Base-by-base conservation (phyloP, 2,113 vertebrate genomes). In the Apaloderma vittatum region DNA sequence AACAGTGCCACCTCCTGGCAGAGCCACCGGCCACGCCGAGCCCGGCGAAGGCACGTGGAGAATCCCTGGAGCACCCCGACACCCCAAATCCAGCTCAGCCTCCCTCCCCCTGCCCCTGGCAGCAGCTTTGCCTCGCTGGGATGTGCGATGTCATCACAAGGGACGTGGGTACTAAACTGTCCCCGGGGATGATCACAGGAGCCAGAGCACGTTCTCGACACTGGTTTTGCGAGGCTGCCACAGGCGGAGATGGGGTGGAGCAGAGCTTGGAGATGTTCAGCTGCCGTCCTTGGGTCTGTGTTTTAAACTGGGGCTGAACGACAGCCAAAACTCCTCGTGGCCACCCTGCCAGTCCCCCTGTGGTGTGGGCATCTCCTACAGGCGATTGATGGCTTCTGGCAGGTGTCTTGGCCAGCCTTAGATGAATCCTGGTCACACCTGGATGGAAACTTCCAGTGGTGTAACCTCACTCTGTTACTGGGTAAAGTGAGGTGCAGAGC, bases 1-100 rank as follows among this genome's bases (percentile, higher is more conserved):
- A 97, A 97, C 91, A 97, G 93, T 75, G 91, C 98, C 98, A 98
- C 27, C 98, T 98, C 90, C 97, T 95, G 97, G 96, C 92, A 90
- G 52, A 76, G 55, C 72, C 71, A 30, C 72, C 43, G n/a, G 74
- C 77, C 79, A 7, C 24, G 11, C 57, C 1, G 40, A 37, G 29
- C 57, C 23, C 34, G 1, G 54, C 1, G 1, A 29, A 51, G 24
- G 20, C 8, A 7, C 15, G 1, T 1, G 8, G 12, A 16, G 61
- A 15, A n/a, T 11, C 22, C 8, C 49, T 13, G 23, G 6, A 32
- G 36, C 45, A 24, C 3, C 20, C 32, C 5, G 12, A 34, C 4
- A 14, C 58, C 15, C 15, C 49, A 8, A 3, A 70, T 22, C 49
- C 63, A 54, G 2, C 79, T 26, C 1, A 14, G 36, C 46, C 36